These are phyloP conservation scores for Beroe forskalii DNA, from an alignment of 37 sponge, comb jelly and placozoan genomes.

Conservation along the genomic window DNA sequence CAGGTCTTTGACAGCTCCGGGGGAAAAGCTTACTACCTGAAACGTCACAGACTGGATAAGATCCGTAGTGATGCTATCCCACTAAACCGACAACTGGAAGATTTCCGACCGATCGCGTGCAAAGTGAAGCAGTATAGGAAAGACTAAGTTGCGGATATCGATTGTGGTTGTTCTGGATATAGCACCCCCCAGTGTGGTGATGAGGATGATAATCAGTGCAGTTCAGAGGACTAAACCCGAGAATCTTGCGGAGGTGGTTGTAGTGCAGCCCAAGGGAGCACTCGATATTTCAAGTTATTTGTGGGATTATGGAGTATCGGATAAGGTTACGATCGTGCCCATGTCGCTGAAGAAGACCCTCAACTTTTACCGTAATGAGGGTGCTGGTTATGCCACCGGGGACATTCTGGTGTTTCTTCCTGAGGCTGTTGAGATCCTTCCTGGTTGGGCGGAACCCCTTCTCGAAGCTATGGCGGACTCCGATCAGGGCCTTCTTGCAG, in stretches of 20 bases:
- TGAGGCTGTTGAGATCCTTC: constrained; percentile 32
- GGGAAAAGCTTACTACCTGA: not conserved
- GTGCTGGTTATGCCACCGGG: not conserved
- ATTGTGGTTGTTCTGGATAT: constrained; percentile 24
- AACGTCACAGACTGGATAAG: not conserved
- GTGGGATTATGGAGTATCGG: not conserved
- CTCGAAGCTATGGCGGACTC: not conserved
- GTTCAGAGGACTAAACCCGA: not conserved
- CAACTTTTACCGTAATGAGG: not conserved
- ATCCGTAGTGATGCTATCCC: constrained; percentile 8
- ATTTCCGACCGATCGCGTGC: constrained; percentile 17
- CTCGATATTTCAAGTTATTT: not conserved
- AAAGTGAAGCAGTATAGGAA: constrained; percentile 27
- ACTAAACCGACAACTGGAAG: constrained; percentile 10
- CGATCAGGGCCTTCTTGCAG: not conserved
- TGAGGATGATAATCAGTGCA: not conserved
- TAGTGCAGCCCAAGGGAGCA: not conserved
- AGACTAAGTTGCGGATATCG: not conserved
- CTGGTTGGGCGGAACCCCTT: constrained; percentile 55
- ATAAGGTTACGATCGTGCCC: not conserved
- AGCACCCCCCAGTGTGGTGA: constrained; percentile 20
- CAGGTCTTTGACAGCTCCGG: not conserved
- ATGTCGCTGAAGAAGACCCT: not conserved
- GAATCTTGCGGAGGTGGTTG: not conserved
- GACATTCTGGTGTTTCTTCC: constrained; percentile 49